Evolutionary conservation across 2,888 invertebrate species (phyloP).

Genomic region (Folsomia candida): DNA sequence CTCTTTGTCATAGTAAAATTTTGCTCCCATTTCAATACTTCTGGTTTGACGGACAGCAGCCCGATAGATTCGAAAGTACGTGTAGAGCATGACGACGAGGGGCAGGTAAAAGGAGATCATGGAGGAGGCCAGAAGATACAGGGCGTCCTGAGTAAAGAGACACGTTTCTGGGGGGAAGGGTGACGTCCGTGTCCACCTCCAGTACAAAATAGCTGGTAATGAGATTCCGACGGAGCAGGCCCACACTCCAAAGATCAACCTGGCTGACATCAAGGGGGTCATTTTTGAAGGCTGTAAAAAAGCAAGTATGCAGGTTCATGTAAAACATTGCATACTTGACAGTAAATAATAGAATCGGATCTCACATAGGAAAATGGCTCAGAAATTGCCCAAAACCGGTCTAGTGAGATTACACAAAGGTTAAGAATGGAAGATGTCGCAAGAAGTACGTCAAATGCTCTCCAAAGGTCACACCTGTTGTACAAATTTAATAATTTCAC

Average conservation of each 20-base stretch:
- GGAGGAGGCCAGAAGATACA: constrained; percentile 94
- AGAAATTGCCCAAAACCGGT: constrained; percentile 92
- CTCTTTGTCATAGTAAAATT: constrained; percentile 56
- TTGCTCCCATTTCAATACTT: constrained; percentile 84
- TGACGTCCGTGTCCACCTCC: constrained; percentile 79
- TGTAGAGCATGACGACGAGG: constrained; percentile 94
- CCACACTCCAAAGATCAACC: constrained; percentile 91
- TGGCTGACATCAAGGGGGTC: constrained; percentile 79
- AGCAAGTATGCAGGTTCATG: too few relatives aligned
- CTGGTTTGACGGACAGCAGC: constrained; percentile 89
- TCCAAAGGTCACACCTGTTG: constrained; percentile 87
- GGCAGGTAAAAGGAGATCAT: constrained; percentile 97
- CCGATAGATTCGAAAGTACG: constrained; percentile 91
- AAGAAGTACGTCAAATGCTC: constrained; percentile 92
- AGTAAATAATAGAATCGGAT: too few relatives aligned
- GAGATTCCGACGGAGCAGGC: constrained; percentile 93
- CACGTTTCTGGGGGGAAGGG: constrained; percentile 77
- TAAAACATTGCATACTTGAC: too few relatives aligned
- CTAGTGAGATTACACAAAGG: constrained; percentile 91
- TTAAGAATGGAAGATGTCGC: constrained; percentile 97
- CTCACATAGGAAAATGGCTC: constrained; percentile 90
- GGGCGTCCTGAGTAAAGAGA: constrained; percentile 91
- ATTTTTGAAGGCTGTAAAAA: constrained; percentile 91
- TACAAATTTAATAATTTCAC: too few relatives aligned
- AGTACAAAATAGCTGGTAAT: constrained; percentile 95